A percentile compares a stretch with the other conserved stretches of the same genome.
phyloP scores from a whole-genome alignment of 1,140 invertebrate species.

The Drosophila sucinea region DNA sequence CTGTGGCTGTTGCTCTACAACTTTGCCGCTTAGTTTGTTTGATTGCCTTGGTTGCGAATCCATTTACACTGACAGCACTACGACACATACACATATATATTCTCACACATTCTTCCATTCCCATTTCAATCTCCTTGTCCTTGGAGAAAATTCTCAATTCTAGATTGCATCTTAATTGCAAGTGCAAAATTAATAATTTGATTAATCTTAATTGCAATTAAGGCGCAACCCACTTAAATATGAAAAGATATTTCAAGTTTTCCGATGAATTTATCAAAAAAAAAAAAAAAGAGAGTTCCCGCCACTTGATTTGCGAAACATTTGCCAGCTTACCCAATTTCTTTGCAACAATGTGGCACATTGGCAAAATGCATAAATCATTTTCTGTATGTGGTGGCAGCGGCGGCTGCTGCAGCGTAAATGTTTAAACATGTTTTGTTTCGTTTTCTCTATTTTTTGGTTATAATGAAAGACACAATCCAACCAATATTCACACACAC shows the following conservation, averaged over 20 bases:
- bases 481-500: constrained; percentile 9
- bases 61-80: constrained; percentile 46
- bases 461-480: constrained; percentile 47
- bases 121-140: background rate
- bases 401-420: constrained; percentile 45
- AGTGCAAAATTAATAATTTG: constrained; percentile 36
- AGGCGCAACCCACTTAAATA: constrained; percentile 27
- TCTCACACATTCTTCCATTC: constrained; percentile 4
- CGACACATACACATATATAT: constrained; percentile 18
- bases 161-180: constrained; percentile 44
- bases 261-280: background rate
- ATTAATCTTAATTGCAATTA: constrained; percentile 55
- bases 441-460: constrained; percentile 39
- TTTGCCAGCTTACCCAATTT: constrained; percentile 26
- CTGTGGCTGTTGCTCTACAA: constrained; percentile 21
- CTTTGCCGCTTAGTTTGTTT: constrained; percentile 47
- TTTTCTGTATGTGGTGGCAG: constrained; percentile 43
- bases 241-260: background rate
- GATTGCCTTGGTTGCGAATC: constrained; percentile 64
- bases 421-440: constrained; percentile 69
- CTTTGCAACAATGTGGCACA: constrained; percentile 73
- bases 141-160: constrained; percentile 2
- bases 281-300: background rate
- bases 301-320: constrained; percentile 34
- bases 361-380: constrained; percentile 74